Base-by-base conservation (phyloP, 2,797 vertebrate species). In the Margarornis squamiger region DNA sequence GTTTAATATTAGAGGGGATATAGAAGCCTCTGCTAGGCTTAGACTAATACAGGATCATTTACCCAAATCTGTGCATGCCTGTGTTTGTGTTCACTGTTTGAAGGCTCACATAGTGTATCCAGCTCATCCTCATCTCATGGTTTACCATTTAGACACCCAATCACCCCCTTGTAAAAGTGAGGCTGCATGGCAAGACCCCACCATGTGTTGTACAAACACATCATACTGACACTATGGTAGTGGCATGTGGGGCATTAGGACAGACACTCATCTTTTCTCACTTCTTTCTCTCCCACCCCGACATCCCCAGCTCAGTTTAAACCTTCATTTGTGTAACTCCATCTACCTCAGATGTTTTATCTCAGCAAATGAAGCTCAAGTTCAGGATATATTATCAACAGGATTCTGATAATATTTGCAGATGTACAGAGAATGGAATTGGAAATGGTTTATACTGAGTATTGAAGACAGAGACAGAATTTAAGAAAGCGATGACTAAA, bases 201-300 rank as follows among this genome's bases (percentile, higher is more conserved):
- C 7, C 13, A 6, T 0, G 0, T 7, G 24, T 8, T 58, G 29
- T 24, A 6, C 38, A 81, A 18, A 29, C 21, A 3, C 19, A 12
- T 17, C 0, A 0, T 4, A 1, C 12, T 59, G 74, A 11, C 11
- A 12, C 12, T 52, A 6, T 32, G 3, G 0, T 0, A 2, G 34
- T 18, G 38, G 20, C 12, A 4, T 3, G 27, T 18, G 41, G 32
- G 18, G 17, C 10, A 10, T 6, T 2, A 30, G 43, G 19, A 62
- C 6, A 6, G 58, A 41, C 10, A 27, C 17, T 3, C 9, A 9
- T 6, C 9, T 30, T 43, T 77, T 45, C 51, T 82, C 14, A 3
- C 13, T 48, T 26, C 39, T 55, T 81, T 22, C 24, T 36, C 36
- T 61, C 11, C 29, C 10, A 9, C 22, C 17, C 55, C 29, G 16